Conservation (phyloP, 1,140 invertebrate species). For the Nephila pilipes region DNA sequence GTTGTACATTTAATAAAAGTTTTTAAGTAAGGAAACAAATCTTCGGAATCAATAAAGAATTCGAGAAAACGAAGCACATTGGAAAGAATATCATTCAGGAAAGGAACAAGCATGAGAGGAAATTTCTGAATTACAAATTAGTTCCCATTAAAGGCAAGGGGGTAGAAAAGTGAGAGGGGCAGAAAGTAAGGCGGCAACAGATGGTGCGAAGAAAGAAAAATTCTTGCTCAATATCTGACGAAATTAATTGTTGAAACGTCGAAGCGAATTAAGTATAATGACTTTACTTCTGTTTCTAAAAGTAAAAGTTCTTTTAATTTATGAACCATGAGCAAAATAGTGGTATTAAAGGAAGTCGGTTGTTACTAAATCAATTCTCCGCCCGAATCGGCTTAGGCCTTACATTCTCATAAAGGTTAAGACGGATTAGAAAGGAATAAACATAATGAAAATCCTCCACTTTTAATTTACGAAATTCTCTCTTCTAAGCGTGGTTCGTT, state of each 20-base stretch:
- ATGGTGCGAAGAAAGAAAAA: constrained; percentile 58
- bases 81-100: constrained; percentile 8
- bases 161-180: neutral
- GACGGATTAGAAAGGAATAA: constrained; percentile 2
- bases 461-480: neutral
- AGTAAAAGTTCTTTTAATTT: constrained; percentile 72
- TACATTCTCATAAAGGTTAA: neutral
- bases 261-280: constrained; percentile 57
- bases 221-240: constrained; percentile 64
- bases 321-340: constrained; percentile 48
- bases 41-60: neutral
- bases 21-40: neutral
- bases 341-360: constrained; percentile 19
- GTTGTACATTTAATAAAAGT: neutral
- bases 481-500: neutral
- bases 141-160: constrained; percentile 54
- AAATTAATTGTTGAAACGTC: constrained; percentile 69
- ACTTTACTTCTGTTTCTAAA: constrained; percentile 50
- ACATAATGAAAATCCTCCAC: neutral
- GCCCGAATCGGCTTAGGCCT: neutral
- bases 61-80: neutral
- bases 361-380: constrained; percentile 36
- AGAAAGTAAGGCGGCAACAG: constrained; percentile 53
- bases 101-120: constrained; percentile 17
- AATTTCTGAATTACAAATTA: constrained; percentile 74